Evolutionary conservation across 2,797 vertebrate species (phyloP).

Genomic region (Propithecus perrieri): DNA sequence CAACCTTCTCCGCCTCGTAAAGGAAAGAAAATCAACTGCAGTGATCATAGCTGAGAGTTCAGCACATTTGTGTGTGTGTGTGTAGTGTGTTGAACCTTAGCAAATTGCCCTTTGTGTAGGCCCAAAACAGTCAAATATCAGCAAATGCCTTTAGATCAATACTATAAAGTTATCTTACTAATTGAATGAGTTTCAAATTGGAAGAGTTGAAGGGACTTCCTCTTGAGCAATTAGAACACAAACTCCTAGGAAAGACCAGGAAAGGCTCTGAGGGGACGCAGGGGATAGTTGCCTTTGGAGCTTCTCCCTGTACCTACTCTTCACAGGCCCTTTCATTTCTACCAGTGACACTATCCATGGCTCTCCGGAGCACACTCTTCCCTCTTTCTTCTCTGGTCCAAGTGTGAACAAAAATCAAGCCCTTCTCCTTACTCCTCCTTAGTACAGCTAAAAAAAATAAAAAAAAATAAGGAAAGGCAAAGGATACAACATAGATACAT

Average conservation of each 20-base stretch:
- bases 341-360: neutral
- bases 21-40: constrained; percentile 45
- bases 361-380: neutral
- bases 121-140: neutral
- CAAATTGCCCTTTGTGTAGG: neutral
- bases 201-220: neutral
- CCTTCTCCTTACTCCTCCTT: neutral
- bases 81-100: neutral
- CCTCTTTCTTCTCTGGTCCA: neutral
- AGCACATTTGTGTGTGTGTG: neutral
- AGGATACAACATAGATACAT: neutral
- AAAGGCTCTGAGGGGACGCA: neutral
- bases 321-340: neutral
- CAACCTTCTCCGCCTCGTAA: neutral
- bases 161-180: neutral
- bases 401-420: constrained; percentile 9
- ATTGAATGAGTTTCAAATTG: constrained; percentile 23
- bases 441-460: neutral
- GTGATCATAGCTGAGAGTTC: neutral
- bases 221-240: constrained; percentile 17
- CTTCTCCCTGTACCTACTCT: neutral
- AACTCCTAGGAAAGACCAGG: neutral
- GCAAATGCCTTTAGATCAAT: neutral
- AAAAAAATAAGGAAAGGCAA: neutral
- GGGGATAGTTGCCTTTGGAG: neutral